Conservation (phyloP, 2,113 vertebrate species). For the Eulacestoma nigropectus region DNA sequence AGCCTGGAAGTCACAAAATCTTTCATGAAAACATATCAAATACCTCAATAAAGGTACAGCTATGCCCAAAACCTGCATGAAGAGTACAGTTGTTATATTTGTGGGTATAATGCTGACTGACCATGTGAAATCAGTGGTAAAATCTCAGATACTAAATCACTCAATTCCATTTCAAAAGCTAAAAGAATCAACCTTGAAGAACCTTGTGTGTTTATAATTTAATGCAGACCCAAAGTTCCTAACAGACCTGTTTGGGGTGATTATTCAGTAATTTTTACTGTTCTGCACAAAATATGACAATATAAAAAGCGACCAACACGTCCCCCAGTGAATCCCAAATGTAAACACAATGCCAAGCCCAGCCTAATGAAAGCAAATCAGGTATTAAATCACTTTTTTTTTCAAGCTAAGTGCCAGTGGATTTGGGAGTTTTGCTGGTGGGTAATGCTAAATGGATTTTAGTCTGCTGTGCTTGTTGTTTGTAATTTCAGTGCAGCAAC, state of each 20-base stretch:
- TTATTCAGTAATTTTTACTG: neutral
- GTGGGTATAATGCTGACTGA: neutral
- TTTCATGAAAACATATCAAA: neutral
- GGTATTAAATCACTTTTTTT: neutral
- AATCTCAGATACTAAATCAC: neutral
- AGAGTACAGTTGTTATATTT: neutral
- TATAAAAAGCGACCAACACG: neutral
- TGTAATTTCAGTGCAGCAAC: neutral
- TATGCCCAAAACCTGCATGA: neutral
- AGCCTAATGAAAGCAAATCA: neutral
- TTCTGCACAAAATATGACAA: neutral
- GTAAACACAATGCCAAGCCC: neutral
- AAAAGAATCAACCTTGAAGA: neutral
- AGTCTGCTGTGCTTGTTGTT: neutral
- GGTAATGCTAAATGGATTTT: neutral
- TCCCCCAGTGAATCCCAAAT: neutral
- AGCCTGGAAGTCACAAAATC: neutral
- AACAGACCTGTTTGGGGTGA: neutral
- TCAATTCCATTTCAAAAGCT: neutral
- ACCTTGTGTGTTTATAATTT: neutral
- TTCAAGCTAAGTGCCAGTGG: neutral
- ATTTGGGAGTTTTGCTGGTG: neutral
- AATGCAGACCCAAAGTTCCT: neutral
- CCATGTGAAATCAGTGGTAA: neutral
- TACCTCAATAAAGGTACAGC: neutral